Conservation (phyloP, 23 tunicate genomes). For the Styela clava region DNA sequence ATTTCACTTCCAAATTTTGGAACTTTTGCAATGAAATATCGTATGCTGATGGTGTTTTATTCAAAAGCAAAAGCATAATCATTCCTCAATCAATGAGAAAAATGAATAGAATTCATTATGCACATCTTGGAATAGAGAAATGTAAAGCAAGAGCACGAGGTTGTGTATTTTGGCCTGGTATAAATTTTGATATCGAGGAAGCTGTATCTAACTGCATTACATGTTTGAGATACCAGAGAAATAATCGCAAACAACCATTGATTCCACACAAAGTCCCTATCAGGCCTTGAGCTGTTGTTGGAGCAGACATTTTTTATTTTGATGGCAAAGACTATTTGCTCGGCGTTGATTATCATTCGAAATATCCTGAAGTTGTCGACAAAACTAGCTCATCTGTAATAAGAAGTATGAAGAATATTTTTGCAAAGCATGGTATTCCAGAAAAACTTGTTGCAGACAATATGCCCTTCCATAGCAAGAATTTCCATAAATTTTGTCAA, state of each 20-base stretch:
- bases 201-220: slow-evolving; percentile 13
- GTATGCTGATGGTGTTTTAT: slow-evolving; percentile 33
- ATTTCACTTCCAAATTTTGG: slow-evolving; percentile 10
- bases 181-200: slow-evolving; percentile 30
- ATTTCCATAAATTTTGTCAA: slow-evolving; percentile 11
- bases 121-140: slow-evolving; percentile 44
- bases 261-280: slow-evolving; percentile 38
- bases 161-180: slow-evolving; percentile 40
- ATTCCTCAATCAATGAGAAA: neutral
- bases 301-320: slow-evolving; percentile 41
- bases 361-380: slow-evolving; percentile 43
- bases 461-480: slow-evolving; percentile 32
- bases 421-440: slow-evolving; percentile 41
- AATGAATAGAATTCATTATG: slow-evolving; percentile 28
- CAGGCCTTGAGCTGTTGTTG: slow-evolving; percentile 30
- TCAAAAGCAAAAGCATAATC: slow-evolving; percentile 26
- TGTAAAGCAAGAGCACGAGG: slow-evolving; percentile 48
- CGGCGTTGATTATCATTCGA: slow-evolving; percentile 39
- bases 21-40: slow-evolving; percentile 29
- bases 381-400: slow-evolving; percentile 32
- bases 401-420: slow-evolving; percentile 13
- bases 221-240: slow-evolving; percentile 25
- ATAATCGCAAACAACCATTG: slow-evolving; percentile 30
- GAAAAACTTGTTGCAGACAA: slow-evolving; percentile 23
- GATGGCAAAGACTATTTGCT: slow-evolving; percentile 31